Conservation (phyloP, 2,888 invertebrate genomes). For the Oxytorus armatus region DNA sequence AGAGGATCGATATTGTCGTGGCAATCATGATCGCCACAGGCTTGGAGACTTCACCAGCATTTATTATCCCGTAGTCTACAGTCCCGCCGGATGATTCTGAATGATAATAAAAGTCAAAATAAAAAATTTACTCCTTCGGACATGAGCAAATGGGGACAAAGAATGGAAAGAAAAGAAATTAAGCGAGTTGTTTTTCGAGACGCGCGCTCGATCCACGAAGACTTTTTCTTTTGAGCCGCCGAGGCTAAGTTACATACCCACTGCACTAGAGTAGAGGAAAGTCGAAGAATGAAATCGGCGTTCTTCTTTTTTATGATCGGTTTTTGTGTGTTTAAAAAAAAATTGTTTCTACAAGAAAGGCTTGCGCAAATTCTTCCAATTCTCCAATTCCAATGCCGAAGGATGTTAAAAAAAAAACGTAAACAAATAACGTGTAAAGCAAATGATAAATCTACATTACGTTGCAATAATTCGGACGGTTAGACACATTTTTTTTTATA, state of each 20-base stretch:
- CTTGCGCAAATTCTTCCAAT: too few relatives aligned
- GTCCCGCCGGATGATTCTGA: constrained; percentile 81
- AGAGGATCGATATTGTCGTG: constrained; percentile 81
- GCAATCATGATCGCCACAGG: constrained; percentile 81
- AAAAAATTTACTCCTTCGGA: constrained; percentile 79
- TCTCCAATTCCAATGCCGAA: constrained; percentile 43
- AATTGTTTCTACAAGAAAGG: too few relatives aligned
- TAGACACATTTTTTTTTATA: constrained; percentile 32
- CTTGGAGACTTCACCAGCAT: constrained; percentile 81
- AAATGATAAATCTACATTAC: constrained; percentile 22
- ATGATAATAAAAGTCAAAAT: constrained; percentile 81
- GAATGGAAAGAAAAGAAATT: neutral
- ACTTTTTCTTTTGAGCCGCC: too few relatives aligned
- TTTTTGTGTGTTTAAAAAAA: neutral
- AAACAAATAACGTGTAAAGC: constrained; percentile 24
- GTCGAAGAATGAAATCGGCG: constrained; percentile 16
- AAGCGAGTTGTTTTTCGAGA: neutral
- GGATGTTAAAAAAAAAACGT: constrained; percentile 27
- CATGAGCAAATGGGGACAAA: constrained; percentile 56
- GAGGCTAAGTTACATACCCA: neutral
- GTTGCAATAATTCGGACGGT: constrained; percentile 42
- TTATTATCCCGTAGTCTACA: constrained; percentile 79
- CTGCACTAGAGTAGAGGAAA: constrained; percentile 33
- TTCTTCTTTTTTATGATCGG: neutral
- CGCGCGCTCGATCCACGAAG: too few relatives aligned